A percentile compares a stretch with the other conserved stretches of the same genome.
Evolutionary conservation across 92 coral and sea anemone species (phyloP).

Genomic region (Palythoa heliodiscus): DNA sequence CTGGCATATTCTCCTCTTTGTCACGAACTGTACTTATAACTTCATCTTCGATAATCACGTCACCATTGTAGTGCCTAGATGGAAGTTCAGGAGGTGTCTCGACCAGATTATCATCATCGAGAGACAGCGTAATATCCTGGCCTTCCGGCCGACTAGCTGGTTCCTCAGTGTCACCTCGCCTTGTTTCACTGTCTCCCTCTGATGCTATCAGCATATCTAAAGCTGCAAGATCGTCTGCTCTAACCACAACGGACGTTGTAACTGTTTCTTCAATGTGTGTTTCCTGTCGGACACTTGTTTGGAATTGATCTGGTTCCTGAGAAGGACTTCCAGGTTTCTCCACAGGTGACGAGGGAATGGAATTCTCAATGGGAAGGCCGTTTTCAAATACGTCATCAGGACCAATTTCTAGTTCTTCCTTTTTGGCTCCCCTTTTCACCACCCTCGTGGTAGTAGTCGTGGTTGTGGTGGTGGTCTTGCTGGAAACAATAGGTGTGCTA

Average conservation of each 20-base stretch:
- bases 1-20: conserved; percentile 36
- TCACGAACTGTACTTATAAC: conserved; percentile 11
- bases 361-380: conserved; percentile 1
- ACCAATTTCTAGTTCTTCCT: conserved; percentile 3
- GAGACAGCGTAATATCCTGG: background rate
- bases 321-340: conserved; percentile 19
- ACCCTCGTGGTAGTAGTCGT: conserved; percentile 25
- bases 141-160: conserved; percentile 11
- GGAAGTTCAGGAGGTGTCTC: conserved; percentile 25
- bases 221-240: conserved; percentile 20
- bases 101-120: background rate
- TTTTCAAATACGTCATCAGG: conserved; percentile 25
- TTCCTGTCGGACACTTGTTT: conserved; percentile 19
- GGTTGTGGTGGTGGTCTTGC: conserved; percentile 27
- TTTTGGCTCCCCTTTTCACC: conserved; percentile 14
- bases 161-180: background rate
- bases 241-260: conserved; percentile 36
- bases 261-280: conserved; percentile 28
- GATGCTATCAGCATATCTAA: background rate
- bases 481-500: conserved; percentile 19
- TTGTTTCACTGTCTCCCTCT: conserved; percentile 1
- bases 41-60: conserved; percentile 9
- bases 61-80: conserved; percentile 13
- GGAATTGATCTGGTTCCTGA: background rate
- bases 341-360: conserved; percentile 15